These are phyloP conservation scores for Malaclemys terrapin DNA, from an alignment of 2,113 vertebrate species.

Conservation along the genomic window DNA sequence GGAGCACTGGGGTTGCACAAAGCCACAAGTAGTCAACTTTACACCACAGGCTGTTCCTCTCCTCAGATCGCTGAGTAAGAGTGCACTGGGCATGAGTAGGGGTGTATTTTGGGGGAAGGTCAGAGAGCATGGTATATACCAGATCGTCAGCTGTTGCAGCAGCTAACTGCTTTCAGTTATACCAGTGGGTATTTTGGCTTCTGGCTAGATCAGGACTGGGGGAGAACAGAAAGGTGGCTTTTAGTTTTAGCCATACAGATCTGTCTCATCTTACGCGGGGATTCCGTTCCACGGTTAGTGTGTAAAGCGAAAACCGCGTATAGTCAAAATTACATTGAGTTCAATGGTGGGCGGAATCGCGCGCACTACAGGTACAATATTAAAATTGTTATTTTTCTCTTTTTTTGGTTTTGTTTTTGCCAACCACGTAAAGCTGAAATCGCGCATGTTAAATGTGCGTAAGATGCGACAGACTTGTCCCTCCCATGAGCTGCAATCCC, in stretches of 20 bases:
- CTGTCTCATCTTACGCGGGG: too few species aligned
- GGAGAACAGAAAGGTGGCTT: neutral
- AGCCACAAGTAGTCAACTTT: neutral
- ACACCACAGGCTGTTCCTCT: neutral
- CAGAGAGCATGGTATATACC: neutral
- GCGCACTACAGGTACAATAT: too few species aligned
- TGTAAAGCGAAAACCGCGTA: too few species aligned
- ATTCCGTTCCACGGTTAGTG: too few species aligned
- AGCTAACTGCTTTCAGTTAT: neutral
- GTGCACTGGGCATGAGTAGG: neutral
- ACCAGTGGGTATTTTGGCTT: neutral
- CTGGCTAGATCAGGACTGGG: neutral
- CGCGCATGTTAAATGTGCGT: too few species aligned
- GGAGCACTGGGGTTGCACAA: neutral
- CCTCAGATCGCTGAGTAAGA: neutral
- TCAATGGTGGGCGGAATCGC: too few species aligned
- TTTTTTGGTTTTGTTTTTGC: too few species aligned
- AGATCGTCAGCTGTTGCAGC: neutral
- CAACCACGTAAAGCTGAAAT: too few species aligned
- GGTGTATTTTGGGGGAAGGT: fast-evolving
- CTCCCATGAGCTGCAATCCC: neutral
- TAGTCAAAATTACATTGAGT: too few species aligned
- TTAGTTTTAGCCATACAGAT: neutral
- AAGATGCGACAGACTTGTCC: neutral
- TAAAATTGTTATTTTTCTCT: too few species aligned